These are phyloP conservation scores for Anolis carolinensis DNA, from an alignment of 2,113 vertebrate species.

Conservation along the genomic window DNA sequence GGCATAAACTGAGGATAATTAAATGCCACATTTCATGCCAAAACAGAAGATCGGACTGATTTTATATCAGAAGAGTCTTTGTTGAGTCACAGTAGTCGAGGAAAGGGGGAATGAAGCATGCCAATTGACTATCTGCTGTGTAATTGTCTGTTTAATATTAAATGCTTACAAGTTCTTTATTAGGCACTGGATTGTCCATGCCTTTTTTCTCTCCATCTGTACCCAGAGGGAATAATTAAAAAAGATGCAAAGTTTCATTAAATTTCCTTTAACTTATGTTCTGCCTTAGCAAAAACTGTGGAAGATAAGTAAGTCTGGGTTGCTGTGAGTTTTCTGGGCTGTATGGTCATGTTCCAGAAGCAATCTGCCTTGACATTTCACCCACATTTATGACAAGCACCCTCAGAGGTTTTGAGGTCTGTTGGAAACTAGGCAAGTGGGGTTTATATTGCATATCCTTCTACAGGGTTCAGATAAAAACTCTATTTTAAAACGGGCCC, in stretches of 20 bases:
- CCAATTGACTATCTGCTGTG: neutral
- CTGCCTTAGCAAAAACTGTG: neutral
- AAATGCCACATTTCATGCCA: neutral
- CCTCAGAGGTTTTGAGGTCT: no score
- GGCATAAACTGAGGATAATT: neutral
- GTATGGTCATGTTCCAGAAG: no score
- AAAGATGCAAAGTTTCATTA: neutral
- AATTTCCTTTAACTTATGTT: neutral
- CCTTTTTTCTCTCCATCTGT: neutral
- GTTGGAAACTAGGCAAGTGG: no score
- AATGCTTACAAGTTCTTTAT: neutral
- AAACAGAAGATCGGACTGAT: conserved; percentile 7
- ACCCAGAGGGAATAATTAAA: neutral
- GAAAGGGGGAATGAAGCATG: neutral
- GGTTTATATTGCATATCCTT: no score
- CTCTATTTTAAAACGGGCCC: no score
- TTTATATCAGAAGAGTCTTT: neutral
- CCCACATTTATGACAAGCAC: no score
- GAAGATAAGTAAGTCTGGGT: neutral
- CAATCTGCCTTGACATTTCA: no score
- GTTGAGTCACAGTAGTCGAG: neutral
- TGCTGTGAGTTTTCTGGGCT: no score
- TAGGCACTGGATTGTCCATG: neutral
- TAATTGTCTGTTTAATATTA: conserved; percentile 12
- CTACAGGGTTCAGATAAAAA: no score